A percentile compares a stretch with the other conserved stretches of the same genome.
Evolutionary conservation across 2,888 invertebrate species (phyloP).

Genomic region (Gymnosoma rotundatum): DNA sequence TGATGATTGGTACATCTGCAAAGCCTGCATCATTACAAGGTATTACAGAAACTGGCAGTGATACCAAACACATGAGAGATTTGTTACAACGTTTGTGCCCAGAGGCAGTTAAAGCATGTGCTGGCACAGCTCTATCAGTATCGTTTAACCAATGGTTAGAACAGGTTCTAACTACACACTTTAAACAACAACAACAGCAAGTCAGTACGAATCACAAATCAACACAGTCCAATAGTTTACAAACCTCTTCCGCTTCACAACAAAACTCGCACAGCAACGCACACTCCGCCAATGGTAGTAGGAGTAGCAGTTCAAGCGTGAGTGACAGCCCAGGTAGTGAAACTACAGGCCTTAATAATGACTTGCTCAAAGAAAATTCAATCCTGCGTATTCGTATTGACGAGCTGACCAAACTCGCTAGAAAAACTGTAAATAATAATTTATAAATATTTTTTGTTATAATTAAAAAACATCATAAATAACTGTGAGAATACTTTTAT

Average conservation of each 20-base stretch:
- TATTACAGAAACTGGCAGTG: conserved; percentile 66
- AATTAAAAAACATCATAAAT: background rate
- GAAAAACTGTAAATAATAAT: conserved; percentile 87
- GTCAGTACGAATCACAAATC: conserved; percentile 78
- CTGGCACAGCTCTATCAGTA: conserved; percentile 77
- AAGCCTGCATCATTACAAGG: conserved; percentile 6
- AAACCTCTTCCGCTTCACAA: conserved; percentile 69
- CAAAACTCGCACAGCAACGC: conserved; percentile 75
- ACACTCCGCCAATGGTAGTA: conserved; percentile 73
- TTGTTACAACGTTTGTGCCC: conserved; percentile 81
- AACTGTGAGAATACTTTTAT: conserved; percentile 25
- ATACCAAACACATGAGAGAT: conserved; percentile 79
- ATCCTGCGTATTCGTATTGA: conserved; percentile 86
- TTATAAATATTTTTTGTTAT: background rate
- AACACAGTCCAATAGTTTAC: conserved; percentile 77
- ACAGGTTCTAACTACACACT: conserved; percentile 79
- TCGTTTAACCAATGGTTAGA: conserved; percentile 81
- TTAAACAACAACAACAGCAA: conserved; percentile 73
- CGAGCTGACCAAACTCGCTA: conserved; percentile 89
- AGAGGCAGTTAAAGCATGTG: conserved; percentile 78
- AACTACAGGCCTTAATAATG: conserved; percentile 70
- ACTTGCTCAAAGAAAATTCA: conserved; percentile 84
- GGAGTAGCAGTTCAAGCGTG: conserved; percentile 70
- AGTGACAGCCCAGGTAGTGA: conserved; percentile 71
- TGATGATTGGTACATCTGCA: conserved; percentile 70